Base-by-base conservation (phyloP, 53 echinoderm and acorn worm genomes). In the Echinarachnius parma region DNA sequence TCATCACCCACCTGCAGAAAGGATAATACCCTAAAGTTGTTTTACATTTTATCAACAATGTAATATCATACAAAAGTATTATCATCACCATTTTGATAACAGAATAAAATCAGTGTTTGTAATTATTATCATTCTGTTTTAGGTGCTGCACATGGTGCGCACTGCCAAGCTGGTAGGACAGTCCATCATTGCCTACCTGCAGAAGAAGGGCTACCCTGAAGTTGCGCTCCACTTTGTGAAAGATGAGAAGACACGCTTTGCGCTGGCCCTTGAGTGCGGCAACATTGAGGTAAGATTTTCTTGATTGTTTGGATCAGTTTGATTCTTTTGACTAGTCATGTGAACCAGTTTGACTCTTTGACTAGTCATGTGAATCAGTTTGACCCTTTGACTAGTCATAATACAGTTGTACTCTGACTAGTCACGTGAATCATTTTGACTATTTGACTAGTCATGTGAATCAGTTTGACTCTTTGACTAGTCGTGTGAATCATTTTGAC, bases 141-240 rank as follows among this genome's bases (percentile, higher is more conserved):
- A n/a, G n/a, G 96, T 95, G 14, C 83, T 95, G 26, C 96, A 95
- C 85, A 95, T 95, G 96, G 96, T 95, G 61, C 87, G 96, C 25
- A 91, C 84, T 0, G 96, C 96, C 34, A 90, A 91, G 74, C 80
- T 95, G 28, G 96, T 95, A 1, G 96, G 96, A 0, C 96, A 95
- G 87, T 95, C 96, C 20, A 95, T 95, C 82, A 95, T 95, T 15
- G 96, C 96, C 2, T 95, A 95, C 75, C 87, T 95, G 55, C 96
- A 95, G 87, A 90, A 95, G 96, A 95, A 95, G 69, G 96, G 96
- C 0, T 95, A 95, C 77, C 96, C 96, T 1, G 96, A 95, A 79
- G 96, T 95, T 15, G 96, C 96, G 13, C 82, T 95, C 34, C 96
- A 95, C 75, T 95, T 95, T 57, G 96, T 95, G 5, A 95, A 95